Conservation (phyloP, 2,797 vertebrate genomes). For the Pelochelys cantorii region DNA sequence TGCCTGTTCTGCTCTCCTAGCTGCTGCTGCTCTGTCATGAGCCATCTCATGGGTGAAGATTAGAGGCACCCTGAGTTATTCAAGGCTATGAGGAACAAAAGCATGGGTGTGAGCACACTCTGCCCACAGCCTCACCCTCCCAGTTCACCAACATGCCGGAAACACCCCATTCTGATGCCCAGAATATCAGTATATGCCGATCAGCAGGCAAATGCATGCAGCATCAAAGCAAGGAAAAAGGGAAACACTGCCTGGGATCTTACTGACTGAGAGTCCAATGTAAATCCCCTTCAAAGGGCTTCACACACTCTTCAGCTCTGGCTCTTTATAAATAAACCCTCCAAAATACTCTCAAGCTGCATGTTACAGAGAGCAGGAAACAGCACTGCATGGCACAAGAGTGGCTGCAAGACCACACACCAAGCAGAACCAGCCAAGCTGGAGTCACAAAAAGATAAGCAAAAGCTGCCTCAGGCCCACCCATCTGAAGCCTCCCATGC, state of each 20-base stretch:
- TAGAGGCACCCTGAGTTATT: background rate
- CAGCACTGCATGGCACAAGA: background rate
- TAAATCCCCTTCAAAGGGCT: background rate
- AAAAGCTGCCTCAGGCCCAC: background rate
- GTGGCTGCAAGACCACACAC: background rate
- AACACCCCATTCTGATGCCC: background rate
- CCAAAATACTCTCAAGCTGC: background rate
- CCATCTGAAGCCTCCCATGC: background rate
- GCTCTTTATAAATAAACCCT: accelerated
- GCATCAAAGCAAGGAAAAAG: background rate
- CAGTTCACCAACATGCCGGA: background rate
- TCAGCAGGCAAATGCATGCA: background rate
- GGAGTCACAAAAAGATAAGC: background rate
- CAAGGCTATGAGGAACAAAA: background rate
- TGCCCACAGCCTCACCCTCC: background rate
- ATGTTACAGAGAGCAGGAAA: accelerated
- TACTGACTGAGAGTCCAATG: background rate
- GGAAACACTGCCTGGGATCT: background rate
- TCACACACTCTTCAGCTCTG: background rate
- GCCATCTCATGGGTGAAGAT: background rate
- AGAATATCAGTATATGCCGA: background rate
- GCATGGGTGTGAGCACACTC: background rate
- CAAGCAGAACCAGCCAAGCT: background rate
- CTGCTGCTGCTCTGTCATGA: background rate
- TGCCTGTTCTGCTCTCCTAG: background rate